Percentiles rank a stretch among this genome's conserved stretches.
Evolutionary conservation across 64 coral and sea anemone species (phyloP).

Genomic region (Acropora yongei): DNA sequence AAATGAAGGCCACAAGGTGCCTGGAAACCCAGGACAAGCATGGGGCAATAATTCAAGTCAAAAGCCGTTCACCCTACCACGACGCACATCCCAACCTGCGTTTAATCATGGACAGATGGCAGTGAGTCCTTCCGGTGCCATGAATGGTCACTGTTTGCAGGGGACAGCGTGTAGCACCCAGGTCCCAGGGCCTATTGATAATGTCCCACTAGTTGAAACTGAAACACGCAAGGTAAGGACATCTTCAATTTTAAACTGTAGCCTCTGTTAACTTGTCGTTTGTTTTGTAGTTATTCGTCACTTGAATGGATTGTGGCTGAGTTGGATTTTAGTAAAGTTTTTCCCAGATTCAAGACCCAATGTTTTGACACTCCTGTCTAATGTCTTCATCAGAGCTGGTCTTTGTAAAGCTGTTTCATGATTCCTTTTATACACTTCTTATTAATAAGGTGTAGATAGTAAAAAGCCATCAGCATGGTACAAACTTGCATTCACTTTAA

Average conservation of each 20-base stretch:
- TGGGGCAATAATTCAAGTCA: slow-evolving; percentile 56
- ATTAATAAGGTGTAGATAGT: too few species aligned
- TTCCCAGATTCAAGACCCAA: too few species aligned
- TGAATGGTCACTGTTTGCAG: slow-evolving; percentile 80
- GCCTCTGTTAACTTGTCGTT: background rate
- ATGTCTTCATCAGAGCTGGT: too few species aligned
- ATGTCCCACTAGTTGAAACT: slow-evolving; percentile 81
- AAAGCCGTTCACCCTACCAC: slow-evolving; percentile 44
- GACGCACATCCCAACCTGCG: slow-evolving; percentile 77
- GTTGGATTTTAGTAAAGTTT: too few species aligned
- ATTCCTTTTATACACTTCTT: too few species aligned
- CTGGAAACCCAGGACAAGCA: slow-evolving; percentile 58
- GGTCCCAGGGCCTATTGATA: slow-evolving; percentile 89
- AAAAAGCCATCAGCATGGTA: too few species aligned
- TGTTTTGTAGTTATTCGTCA: background rate
- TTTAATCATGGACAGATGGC: slow-evolving; percentile 22
- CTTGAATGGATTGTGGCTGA: too few species aligned
- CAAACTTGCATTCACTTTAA: too few species aligned
- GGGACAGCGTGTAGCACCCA: slow-evolving; percentile 8
- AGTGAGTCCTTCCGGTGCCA: slow-evolving; percentile 31
- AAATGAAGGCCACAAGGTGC: slow-evolving; percentile 43
- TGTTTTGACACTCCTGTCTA: too few species aligned
- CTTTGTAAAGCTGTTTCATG: too few species aligned
- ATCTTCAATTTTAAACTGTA: background rate
- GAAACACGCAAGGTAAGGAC: slow-evolving; percentile 86